Conservation (phyloP, 2,888 invertebrate species). For the Perizoma flavofasciatum region DNA sequence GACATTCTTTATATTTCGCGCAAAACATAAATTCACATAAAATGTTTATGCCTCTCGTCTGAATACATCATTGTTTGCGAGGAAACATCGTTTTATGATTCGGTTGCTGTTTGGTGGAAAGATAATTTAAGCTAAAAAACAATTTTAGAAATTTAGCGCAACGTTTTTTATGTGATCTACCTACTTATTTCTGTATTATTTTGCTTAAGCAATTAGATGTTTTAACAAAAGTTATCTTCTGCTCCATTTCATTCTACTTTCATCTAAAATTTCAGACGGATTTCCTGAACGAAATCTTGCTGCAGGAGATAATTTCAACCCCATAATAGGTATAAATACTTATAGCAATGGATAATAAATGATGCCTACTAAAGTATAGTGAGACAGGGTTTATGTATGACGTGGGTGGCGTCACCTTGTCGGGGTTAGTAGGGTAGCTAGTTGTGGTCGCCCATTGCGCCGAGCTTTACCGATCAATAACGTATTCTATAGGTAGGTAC, state of each 20-base stretch:
- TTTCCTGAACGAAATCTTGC: not conserved
- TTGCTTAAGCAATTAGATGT: no score
- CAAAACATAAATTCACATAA: slow-evolving; percentile 7
- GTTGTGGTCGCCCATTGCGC: slow-evolving; percentile 41
- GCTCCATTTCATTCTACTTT: no score
- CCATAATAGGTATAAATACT: not conserved
- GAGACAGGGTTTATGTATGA: not conserved
- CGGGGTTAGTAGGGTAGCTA: slow-evolving; percentile 71
- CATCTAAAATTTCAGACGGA: not conserved
- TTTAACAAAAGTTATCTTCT: no score
- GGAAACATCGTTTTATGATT: slow-evolving; percentile 10
- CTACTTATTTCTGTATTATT: not conserved
- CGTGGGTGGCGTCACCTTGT: slow-evolving; percentile 29
- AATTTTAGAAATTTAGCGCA: no score
- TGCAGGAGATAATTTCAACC: slow-evolving; percentile 9
- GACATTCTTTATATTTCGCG: slow-evolving; percentile 7
- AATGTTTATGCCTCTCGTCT: slow-evolving; percentile 9
- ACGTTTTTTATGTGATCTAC: not conserved
- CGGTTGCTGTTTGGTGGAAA: no score
- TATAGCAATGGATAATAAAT: no score
- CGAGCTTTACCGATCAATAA: slow-evolving; percentile 54
- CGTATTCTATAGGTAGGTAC: slow-evolving; percentile 42
- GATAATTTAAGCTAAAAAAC: no score
- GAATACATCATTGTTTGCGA: slow-evolving; percentile 12
- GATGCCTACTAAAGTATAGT: no score